These are phyloP conservation scores for Haliclystus octoradiatus DNA, from an alignment of 30 jellyfish, hydroid and myxozoan genomes.

Conservation along the genomic window DNA sequence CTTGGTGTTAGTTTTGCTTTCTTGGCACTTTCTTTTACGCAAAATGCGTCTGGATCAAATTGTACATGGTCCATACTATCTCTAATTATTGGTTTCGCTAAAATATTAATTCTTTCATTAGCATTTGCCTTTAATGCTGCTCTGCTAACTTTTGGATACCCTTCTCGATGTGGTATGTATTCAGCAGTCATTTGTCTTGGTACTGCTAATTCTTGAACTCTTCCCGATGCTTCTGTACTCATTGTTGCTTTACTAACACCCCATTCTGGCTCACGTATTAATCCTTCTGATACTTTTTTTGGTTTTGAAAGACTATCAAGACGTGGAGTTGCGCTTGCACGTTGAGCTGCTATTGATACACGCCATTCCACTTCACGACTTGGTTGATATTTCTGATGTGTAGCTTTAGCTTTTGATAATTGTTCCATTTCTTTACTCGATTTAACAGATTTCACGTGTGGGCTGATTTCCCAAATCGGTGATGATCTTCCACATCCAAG, in stretches of 20 bases:
- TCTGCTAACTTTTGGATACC: constrained; percentile 62
- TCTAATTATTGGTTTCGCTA: constrained; percentile 76
- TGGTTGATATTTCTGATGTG: constrained; percentile 54
- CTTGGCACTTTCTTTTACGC: constrained; percentile 60
- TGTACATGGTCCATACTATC: constrained; percentile 90
- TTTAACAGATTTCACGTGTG: constrained; percentile 38
- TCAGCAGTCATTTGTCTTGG: constrained; percentile 67
- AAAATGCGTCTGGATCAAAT: constrained; percentile 88
- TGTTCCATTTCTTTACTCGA: constrained; percentile 27
- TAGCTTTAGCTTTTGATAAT: constrained; percentile 57
- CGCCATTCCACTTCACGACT: constrained; percentile 87
- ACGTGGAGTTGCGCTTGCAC: constrained; percentile 41
- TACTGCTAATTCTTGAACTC: constrained; percentile 68
- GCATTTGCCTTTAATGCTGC: constrained; percentile 41
- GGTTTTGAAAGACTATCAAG: constrained; percentile 66
- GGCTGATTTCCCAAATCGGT: constrained; percentile 81
- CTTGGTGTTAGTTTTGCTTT: constrained; percentile 52
- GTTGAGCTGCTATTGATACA: constrained; percentile 42
- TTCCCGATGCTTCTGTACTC: constrained; percentile 38
- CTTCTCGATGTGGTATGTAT: constrained; percentile 61
- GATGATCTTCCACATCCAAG: constrained; percentile 97
- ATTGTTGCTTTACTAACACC: constrained; percentile 32
- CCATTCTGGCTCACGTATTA: constrained; percentile 64
- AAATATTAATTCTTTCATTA: constrained; percentile 38
- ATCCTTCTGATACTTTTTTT: constrained; percentile 55